Conservation (phyloP, 1,140 invertebrate genomes). For the Cydia pomonella region DNA sequence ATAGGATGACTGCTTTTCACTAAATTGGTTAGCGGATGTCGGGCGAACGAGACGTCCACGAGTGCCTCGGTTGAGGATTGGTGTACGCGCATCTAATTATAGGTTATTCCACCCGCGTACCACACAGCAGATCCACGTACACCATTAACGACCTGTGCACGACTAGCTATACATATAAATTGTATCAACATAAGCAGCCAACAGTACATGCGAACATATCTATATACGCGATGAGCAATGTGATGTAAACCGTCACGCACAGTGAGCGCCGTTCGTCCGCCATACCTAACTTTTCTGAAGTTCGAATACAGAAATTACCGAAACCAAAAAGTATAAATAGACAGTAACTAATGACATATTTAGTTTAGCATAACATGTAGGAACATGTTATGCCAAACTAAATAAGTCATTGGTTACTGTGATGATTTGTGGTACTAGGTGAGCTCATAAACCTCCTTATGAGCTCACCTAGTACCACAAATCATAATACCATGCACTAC, state of each 20-base stretch:
- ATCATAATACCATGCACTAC: neutral
- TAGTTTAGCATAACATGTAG: neutral
- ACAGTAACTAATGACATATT: neutral
- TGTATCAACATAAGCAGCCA: slow-evolving; percentile 27
- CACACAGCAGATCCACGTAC: slow-evolving; percentile 64
- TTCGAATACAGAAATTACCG: slow-evolving; percentile 1
- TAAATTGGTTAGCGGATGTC: slow-evolving; percentile 51
- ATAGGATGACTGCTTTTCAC: slow-evolving; percentile 40
- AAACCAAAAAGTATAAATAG: neutral
- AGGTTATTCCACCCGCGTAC: slow-evolving; percentile 73
- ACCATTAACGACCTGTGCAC: slow-evolving; percentile 68
- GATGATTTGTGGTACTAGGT: too few species aligned
- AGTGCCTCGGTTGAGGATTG: slow-evolving; percentile 60
- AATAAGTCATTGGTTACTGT: too few species aligned
- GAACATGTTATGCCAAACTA: too few species aligned
- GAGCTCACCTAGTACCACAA: neutral
- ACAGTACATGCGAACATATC: slow-evolving; percentile 23
- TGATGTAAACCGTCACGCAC: slow-evolving; percentile 52
- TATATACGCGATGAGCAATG: slow-evolving; percentile 40
- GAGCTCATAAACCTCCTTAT: neutral
- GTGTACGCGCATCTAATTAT: slow-evolving; percentile 75
- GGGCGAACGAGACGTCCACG: slow-evolving; percentile 57
- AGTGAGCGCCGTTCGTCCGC: slow-evolving; percentile 39
- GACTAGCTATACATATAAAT: slow-evolving; percentile 46
- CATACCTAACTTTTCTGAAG: slow-evolving; percentile 32